Conservation (phyloP, 2,888 invertebrate genomes). For the Ophioninae sp. region DNA sequence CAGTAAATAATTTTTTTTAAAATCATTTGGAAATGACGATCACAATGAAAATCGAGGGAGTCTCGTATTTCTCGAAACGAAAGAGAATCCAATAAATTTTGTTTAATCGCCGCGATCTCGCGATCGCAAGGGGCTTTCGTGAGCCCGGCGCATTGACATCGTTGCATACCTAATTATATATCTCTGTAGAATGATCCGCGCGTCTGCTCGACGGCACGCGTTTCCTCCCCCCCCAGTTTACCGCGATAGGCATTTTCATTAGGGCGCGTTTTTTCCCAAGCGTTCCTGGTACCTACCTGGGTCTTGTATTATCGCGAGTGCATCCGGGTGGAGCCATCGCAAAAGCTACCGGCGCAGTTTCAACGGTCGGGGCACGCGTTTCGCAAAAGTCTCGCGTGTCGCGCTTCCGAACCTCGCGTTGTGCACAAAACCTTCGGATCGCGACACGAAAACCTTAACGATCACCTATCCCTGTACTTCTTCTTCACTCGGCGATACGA, state of each 20-base stretch:
- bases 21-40: constrained; percentile 41
- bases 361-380: constrained; percentile 53
- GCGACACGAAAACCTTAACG: constrained; percentile 18
- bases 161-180: constrained; percentile 58
- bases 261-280: constrained; percentile 57
- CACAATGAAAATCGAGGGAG: background rate
- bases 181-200: constrained; percentile 51
- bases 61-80: background rate
- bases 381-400: constrained; percentile 39
- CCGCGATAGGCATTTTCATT: constrained; percentile 41
- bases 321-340: constrained; percentile 46
- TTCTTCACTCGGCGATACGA: background rate
- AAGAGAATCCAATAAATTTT: background rate
- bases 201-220: constrained; percentile 27
- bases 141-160: constrained; percentile 56
- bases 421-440: constrained; percentile 25
- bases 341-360: constrained; percentile 51
- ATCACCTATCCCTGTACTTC: constrained; percentile 3
- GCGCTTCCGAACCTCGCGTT: constrained; percentile 18
- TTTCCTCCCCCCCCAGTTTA: constrained; percentile 31
- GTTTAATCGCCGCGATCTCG: constrained; percentile 20
- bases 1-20: too few species aligned
- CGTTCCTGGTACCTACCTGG: constrained; percentile 58
- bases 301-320: constrained; percentile 11
- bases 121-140: constrained; percentile 31